phyloP scores from a whole-genome alignment of 2,113 vertebrate genomes.

The Pedetes capensis region DNA sequence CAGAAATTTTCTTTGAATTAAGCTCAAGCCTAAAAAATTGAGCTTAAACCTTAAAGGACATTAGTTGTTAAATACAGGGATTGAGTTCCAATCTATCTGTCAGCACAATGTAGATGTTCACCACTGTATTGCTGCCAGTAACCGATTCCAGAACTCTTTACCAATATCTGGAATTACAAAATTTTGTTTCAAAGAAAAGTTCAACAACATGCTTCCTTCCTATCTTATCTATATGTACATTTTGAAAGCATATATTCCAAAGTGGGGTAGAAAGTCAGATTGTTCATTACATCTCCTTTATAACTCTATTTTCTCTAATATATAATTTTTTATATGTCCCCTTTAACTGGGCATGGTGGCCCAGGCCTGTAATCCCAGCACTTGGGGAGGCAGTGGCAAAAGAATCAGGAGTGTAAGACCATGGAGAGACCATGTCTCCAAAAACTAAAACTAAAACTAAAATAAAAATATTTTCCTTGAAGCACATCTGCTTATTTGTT shows the following conservation, averaged over 20 bases:
- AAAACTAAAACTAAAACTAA: no score
- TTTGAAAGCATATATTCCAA: conserved; percentile 18
- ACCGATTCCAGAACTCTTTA: conserved; percentile 17
- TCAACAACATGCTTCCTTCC: conserved; percentile 51
- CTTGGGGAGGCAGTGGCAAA: no score
- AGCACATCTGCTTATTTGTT: conserved; percentile 31
- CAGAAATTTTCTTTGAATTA: conserved; percentile 39
- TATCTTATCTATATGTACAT: conserved; percentile 2
- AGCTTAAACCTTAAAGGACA: conserved; percentile 27
- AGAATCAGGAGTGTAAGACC: no score
- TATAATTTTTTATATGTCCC: no score
- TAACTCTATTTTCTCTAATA: neutral
- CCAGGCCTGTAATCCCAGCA: no score
- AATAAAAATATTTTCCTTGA: conserved; percentile 28
- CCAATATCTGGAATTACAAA: conserved; percentile 15
- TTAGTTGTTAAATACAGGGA: conserved; percentile 52
- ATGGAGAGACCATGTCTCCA: no score
- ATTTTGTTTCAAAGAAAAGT: conserved; percentile 12
- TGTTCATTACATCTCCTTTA: conserved; percentile 4
- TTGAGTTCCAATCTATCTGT: conserved; percentile 63
- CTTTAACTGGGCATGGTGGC: no score
- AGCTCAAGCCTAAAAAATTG: no score
- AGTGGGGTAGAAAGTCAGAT: conserved; percentile 24
- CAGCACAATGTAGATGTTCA: neutral
- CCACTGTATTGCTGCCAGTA: conserved; percentile 11